A percentile compares a stretch with the other conserved stretches of the same genome.
Evolutionary conservation across 2,888 invertebrate species (phyloP).

Genomic region (Synanthedon tipuliformis): DNA sequence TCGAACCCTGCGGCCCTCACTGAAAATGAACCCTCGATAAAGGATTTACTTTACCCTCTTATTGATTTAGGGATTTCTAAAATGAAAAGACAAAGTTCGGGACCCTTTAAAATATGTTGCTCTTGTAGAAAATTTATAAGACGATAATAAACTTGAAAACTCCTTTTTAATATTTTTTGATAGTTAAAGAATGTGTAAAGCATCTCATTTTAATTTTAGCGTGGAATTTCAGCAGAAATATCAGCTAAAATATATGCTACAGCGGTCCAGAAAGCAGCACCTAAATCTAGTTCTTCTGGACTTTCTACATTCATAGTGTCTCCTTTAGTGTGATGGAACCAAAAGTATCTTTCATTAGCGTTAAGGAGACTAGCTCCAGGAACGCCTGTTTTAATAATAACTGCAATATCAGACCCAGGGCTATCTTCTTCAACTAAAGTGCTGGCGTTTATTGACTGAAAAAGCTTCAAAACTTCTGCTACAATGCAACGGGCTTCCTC

Average conservation of each 20-base stretch:
- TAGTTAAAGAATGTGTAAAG: neutral
- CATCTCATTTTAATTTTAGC: conserved; percentile 18
- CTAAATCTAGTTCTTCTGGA: conserved; percentile 76
- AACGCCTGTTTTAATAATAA: conserved; percentile 73
- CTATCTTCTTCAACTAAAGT: conserved; percentile 58
- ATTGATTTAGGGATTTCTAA: conserved; percentile 20
- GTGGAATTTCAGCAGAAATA: conserved; percentile 76
- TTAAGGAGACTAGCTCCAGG: conserved; percentile 80
- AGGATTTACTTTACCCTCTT: conserved; percentile 18
- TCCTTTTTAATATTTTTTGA: neutral
- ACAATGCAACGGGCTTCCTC: conserved; percentile 74
- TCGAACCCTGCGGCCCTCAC: conserved; percentile 32
- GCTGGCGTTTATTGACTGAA: conserved; percentile 77
- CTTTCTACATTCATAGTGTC: conserved; percentile 84
- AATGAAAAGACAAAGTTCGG: neutral
- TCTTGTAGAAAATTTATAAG: neutral
- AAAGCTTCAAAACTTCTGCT: conserved; percentile 74
- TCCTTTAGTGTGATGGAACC: conserved; percentile 82
- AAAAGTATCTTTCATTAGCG: conserved; percentile 76
- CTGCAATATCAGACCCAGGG: conserved; percentile 78
- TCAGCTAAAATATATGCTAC: conserved; percentile 84
- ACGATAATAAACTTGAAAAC: neutral
- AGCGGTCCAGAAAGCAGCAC: conserved; percentile 83
- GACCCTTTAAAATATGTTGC: neutral
- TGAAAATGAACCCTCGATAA: conserved; percentile 43